A percentile compares a stretch with the other conserved stretches of the same genome.
Conservation (phyloP, 2,797 vertebrate genomes). For the Spheniscus humboldti region DNA sequence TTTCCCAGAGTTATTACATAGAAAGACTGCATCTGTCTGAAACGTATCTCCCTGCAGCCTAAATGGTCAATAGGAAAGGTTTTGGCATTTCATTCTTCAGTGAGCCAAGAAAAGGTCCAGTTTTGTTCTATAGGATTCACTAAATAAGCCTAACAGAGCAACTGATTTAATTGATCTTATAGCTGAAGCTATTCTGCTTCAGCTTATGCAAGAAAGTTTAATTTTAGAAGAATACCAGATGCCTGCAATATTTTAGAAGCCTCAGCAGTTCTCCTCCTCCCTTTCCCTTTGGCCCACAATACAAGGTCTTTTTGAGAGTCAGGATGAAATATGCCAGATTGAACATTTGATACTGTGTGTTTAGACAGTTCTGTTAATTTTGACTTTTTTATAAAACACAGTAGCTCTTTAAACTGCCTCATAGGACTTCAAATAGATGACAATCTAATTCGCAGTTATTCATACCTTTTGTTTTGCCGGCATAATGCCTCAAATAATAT, state of each 20-base stretch:
- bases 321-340: neutral
- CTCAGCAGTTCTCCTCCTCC: neutral
- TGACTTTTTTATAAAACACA: neutral
- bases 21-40: neutral
- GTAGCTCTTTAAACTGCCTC: neutral
- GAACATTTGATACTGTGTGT: neutral
- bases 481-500: neutral
- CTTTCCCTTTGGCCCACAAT: neutral
- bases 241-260: neutral
- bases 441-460: neutral
- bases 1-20: neutral
- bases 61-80: neutral
- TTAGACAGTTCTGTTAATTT: neutral
- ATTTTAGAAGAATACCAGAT: conserved; percentile 8
- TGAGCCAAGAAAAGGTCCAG: neutral
- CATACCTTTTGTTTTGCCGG: neutral
- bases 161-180: neutral
- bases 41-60: neutral
- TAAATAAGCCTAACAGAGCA: neutral
- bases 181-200: neutral
- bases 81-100: neutral
- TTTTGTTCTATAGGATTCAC: neutral
- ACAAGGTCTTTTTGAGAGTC: neutral
- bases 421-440: neutral
- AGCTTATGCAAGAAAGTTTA: neutral